phyloP scores from a whole-genome alignment of 2,113 vertebrate species.

The Hippoglossus stenolepis region DNA sequence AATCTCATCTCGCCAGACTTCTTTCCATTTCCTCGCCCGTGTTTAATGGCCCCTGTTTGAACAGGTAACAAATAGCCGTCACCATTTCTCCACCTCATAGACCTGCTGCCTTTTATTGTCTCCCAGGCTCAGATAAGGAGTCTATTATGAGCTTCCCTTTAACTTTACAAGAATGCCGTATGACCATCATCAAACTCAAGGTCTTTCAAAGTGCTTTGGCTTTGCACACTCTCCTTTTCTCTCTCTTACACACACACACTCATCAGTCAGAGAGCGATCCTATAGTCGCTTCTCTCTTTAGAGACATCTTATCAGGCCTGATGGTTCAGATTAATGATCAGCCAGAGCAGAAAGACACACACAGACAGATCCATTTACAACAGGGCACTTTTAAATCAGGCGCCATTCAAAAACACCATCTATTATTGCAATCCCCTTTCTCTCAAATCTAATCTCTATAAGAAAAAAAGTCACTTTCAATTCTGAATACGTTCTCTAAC shows the following conservation, averaged over 20 bases:
- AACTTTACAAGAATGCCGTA: slow-evolving; percentile 60
- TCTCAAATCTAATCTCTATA: slow-evolving; percentile 43
- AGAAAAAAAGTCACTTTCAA: slow-evolving; percentile 25
- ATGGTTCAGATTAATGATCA: slow-evolving; percentile 75
- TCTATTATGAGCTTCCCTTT: slow-evolving; percentile 64
- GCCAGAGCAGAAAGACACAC: slow-evolving; percentile 65
- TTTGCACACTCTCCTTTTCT: slow-evolving; percentile 19
- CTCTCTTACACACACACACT: slow-evolving; percentile 1
- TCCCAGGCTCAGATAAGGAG: slow-evolving; percentile 64
- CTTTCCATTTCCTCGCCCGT: not conserved
- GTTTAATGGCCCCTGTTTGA: slow-evolving; percentile 35
- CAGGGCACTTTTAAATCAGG: slow-evolving; percentile 43
- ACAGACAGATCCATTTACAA: slow-evolving; percentile 62
- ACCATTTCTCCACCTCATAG: slow-evolving; percentile 33
- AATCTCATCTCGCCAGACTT: not conserved
- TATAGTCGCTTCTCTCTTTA: slow-evolving; percentile 47
- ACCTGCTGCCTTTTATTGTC: slow-evolving; percentile 56
- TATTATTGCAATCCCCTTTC: slow-evolving; percentile 28
- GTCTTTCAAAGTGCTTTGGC: slow-evolving; percentile 51
- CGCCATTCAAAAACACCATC: slow-evolving; percentile 53
- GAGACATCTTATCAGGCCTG: slow-evolving; percentile 67
- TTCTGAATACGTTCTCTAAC: slow-evolving; percentile 8
- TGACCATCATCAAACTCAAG: slow-evolving; percentile 68
- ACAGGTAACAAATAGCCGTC: slow-evolving; percentile 15
- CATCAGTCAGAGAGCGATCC: slow-evolving; percentile 36